A percentile compares a stretch with the other conserved stretches of the same genome.
Evolutionary conservation across 2,888 invertebrate genomes (phyloP).

Genomic region (Napeogenes inachia): DNA sequence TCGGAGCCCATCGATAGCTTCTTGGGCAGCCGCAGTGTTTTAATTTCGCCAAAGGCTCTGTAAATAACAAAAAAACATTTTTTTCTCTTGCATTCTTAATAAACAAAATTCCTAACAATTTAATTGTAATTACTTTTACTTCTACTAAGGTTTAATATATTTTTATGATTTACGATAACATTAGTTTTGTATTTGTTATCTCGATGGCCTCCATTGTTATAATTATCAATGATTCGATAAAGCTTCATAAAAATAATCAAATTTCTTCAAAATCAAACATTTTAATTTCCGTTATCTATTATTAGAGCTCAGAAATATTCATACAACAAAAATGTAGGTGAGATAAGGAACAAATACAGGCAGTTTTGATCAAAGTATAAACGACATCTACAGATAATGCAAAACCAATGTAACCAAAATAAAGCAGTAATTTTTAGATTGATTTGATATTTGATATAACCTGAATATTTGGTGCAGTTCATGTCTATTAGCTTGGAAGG

Average conservation of each 20-base stretch:
- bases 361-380: not conserved
- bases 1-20: conserved; percentile 87
- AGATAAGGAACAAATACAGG: conserved; percentile 7
- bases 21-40: conserved; percentile 92
- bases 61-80: conserved; percentile 35
- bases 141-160: too few relatives aligned
- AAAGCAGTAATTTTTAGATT: too few relatives aligned
- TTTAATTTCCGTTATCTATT: not conserved
- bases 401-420: too few relatives aligned
- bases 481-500: conserved; percentile 93
- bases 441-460: conserved; percentile 63
- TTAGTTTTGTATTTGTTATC: too few relatives aligned
- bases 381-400: too few relatives aligned
- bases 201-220: not conserved
- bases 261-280: too few relatives aligned
- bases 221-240: not conserved
- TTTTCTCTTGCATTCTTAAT: not conserved
- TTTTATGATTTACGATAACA: too few relatives aligned
- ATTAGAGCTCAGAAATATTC: too few relatives aligned
- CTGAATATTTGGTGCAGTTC: conserved; percentile 93
- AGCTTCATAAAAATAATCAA: not conserved
- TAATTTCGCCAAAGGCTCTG: conserved; percentile 95
- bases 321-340: not conserved
- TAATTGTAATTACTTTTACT: too few relatives aligned
- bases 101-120: too few relatives aligned